phyloP scores from a whole-genome alignment of 1,140 invertebrate species.

The Drosophila pseudoananassae region DNA sequence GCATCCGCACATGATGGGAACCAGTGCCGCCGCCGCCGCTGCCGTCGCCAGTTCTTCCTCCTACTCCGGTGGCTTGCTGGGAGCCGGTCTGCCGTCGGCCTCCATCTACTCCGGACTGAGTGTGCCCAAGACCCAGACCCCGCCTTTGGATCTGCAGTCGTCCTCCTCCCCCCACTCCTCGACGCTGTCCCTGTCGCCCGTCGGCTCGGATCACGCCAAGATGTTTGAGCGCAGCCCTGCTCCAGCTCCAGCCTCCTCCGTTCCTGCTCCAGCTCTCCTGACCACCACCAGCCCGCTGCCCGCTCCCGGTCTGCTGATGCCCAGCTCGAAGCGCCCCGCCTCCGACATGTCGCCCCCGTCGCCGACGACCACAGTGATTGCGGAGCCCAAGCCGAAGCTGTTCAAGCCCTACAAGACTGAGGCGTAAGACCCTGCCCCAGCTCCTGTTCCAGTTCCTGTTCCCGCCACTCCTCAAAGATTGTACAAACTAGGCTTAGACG shows the following conservation, averaged over 20 bases:
- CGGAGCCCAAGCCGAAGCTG: constrained; percentile 86
- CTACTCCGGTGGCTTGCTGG: constrained; percentile 32
- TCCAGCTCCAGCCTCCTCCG: constrained; percentile 39
- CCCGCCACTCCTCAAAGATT: constrained; percentile 31
- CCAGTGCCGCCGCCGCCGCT: constrained; percentile 19
- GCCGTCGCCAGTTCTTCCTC: constrained; percentile 43
- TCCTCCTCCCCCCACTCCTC: constrained; percentile 83
- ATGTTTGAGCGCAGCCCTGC: constrained; percentile 71
- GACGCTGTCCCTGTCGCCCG: constrained; percentile 78
- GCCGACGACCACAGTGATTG: constrained; percentile 52
- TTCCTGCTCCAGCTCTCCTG: constrained; percentile 1
- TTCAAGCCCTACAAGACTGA: constrained; percentile 90
- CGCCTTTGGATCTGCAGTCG: constrained; percentile 80
- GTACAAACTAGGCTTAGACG: constrained; percentile 73
- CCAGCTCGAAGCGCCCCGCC: constrained; percentile 70
- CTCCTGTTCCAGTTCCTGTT: not conserved
- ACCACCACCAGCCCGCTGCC: constrained; percentile 61
- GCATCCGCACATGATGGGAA: constrained; percentile 76
- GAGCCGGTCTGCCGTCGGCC: constrained; percentile 45
- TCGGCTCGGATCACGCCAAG: constrained; percentile 81
- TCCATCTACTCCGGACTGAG: constrained; percentile 37
- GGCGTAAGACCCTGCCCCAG: constrained; percentile 69
- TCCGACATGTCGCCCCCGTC: constrained; percentile 65
- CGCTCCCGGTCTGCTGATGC: constrained; percentile 68
- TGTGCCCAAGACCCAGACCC: constrained; percentile 76